Conservation (phyloP, 2,113 vertebrate genomes). For the Cyprinodon tularosa region DNA sequence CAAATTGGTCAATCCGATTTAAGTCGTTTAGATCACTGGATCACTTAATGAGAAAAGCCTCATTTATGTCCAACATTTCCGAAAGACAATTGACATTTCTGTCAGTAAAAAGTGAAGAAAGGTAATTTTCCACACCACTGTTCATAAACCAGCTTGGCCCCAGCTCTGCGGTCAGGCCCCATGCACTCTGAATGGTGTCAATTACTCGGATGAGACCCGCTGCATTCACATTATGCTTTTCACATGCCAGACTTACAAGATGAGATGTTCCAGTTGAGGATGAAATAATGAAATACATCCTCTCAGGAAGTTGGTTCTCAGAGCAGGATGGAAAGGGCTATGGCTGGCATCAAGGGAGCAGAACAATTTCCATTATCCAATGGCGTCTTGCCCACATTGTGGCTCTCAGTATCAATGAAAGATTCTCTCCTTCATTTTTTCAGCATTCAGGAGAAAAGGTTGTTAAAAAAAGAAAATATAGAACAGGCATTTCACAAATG, state of each 20-base stretch:
- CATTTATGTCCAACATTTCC: slow-evolving; percentile 24
- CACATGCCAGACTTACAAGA: slow-evolving; percentile 17
- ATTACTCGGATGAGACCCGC: slow-evolving; percentile 36
- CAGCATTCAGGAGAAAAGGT: not conserved
- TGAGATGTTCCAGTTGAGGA: slow-evolving; percentile 17
- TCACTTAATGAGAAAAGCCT: slow-evolving; percentile 6
- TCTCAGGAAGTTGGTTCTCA: slow-evolving; percentile 11
- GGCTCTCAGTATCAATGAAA: slow-evolving; percentile 40
- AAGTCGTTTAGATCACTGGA: slow-evolving; percentile 5
- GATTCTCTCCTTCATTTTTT: slow-evolving; percentile 23
- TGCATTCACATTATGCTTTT: slow-evolving; percentile 40
- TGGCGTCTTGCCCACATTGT: slow-evolving; percentile 51
- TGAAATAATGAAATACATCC: slow-evolving; percentile 55
- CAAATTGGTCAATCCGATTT: not conserved
- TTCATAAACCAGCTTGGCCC: slow-evolving; percentile 15
- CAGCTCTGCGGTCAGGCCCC: slow-evolving; percentile 21
- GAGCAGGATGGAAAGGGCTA: slow-evolving; percentile 17
- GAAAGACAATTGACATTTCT: slow-evolving; percentile 21
- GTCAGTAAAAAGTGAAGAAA: slow-evolving; percentile 25
- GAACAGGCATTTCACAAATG: not conserved
- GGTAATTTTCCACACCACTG: slow-evolving; percentile 46
- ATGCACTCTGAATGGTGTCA: slow-evolving; percentile 39
- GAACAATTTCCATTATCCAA: slow-evolving; percentile 58
- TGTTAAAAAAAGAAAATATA: not conserved
- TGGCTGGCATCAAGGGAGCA: slow-evolving; percentile 27